Evolutionary conservation across 1,140 invertebrate species (phyloP), one percentile per base, ranked within the genome.

Genomic region (Nephila pilipes): DNA sequence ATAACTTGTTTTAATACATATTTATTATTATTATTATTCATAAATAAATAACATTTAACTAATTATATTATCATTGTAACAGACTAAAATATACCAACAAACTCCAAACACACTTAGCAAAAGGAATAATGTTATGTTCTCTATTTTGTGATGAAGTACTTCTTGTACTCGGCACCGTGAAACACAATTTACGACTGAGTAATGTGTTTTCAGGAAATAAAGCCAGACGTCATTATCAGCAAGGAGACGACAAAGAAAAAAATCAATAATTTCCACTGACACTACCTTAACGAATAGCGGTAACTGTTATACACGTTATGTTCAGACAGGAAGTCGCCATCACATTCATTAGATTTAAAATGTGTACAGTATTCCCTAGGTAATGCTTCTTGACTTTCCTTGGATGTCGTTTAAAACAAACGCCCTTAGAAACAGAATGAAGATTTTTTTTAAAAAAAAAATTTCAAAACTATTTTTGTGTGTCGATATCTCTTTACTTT

Each of bases 171-270:
- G 29, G 46, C 38, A 2, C 80, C 80, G 46, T 54, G 80, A 81
- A 81, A 54, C 46, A 55, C 80, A 18, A 54, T 81, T 81, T 81
- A 81, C 22, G 80, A 12, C 46, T 81, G 2, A 8, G 80, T 55
- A 81, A 81, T 81, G 80, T 81, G 46, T 81, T 81, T 81, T 81
- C 46, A 29, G 80, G 46, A 81, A 55, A 81, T 81, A 81, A 81
- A 81, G 38, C 80, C 38, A 81, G 80, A 81, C 80, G 29, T 81
- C 80, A 81, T 81, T 81, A 81, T 54, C 65, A 75, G 29, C 1
- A 25, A 55, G 38, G n/a, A 81, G 80, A 46, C 80, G 36, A n/a
- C 80, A 54, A 81, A 81, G 80, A 81, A 81, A 81, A 46, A 65
- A 81, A 81, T 81, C 80, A 81, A 81, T 81, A 81, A 46, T 25